Conservation (phyloP, 2,113 vertebrate species). For the Phylloscopus whistleri region DNA sequence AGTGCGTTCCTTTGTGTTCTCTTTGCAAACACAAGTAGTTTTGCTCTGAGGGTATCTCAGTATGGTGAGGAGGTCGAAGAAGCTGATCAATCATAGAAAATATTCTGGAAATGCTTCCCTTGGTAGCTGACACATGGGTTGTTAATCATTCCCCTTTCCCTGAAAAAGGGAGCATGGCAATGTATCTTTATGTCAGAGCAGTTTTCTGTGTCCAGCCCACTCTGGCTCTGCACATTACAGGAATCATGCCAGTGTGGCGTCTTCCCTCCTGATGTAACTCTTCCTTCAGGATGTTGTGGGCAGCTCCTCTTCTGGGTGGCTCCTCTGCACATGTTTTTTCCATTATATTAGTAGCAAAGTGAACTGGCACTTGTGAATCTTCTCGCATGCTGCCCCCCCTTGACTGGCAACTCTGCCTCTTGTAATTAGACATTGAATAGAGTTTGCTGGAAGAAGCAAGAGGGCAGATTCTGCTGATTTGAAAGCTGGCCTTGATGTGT, state of each 20-base stretch:
- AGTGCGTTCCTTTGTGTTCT: not conserved
- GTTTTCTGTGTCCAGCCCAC: not conserved
- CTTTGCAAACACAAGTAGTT: not conserved
- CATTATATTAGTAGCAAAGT: conserved; percentile 53
- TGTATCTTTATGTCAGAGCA: not conserved
- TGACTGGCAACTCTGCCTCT: conserved; percentile 1
- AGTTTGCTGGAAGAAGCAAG: conserved; percentile 42
- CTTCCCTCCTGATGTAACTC: not conserved
- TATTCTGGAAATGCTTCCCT: not conserved
- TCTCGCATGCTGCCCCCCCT: not conserved
- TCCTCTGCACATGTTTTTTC: conserved; percentile 52
- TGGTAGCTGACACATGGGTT: not conserved
- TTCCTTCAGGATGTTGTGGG: not conserved
- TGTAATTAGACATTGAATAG: conserved; percentile 42
- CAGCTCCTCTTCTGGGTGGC: conserved; percentile 44
- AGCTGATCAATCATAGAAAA: not conserved
- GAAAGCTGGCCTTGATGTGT: conserved; percentile 27
- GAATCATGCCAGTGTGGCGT: not conserved
- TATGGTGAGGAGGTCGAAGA: not conserved
- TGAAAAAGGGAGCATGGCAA: not conserved
- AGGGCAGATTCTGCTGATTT: conserved; percentile 21
- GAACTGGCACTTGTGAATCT: conserved; percentile 49
- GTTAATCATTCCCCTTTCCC: not conserved
- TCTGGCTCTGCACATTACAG: not conserved
- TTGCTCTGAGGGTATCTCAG: not conserved